Conservation (phyloP, 2,797 vertebrate genomes). For the Neoniphon sammara region DNA sequence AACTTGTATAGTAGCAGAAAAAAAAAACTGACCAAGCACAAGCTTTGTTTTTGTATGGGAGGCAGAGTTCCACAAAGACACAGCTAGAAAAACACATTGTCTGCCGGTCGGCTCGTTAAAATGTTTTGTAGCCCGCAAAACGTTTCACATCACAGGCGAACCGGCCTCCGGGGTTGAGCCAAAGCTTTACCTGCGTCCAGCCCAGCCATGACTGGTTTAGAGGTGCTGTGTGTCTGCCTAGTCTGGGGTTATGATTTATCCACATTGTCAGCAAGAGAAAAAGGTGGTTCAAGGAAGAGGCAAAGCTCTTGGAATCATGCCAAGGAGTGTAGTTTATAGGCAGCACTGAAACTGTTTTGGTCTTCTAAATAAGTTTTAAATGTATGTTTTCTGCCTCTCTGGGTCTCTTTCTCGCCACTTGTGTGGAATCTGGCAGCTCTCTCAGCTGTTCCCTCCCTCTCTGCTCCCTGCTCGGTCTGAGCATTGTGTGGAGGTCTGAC, state of each 20-base stretch:
- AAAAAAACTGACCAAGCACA: constrained; percentile 15
- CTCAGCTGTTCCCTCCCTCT: constrained; percentile 65
- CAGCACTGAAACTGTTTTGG: constrained; percentile 42
- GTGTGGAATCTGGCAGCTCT: constrained; percentile 76
- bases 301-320: too few species aligned
- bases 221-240: constrained; percentile 20
- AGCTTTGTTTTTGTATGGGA: constrained; percentile 55
- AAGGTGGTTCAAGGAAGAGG: constrained; percentile 18
- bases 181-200: constrained; percentile 42
- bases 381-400: constrained; percentile 55
- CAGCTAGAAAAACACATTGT: constrained; percentile 20
- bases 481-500: constrained; percentile 53
- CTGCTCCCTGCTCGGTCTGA: constrained; percentile 47
- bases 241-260: constrained; percentile 3
- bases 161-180: background rate
- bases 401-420: constrained; percentile 39
- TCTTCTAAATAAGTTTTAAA: constrained; percentile 56
- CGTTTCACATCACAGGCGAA: constrained; percentile 2
- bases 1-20: constrained; percentile 31
- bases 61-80: constrained; percentile 33
- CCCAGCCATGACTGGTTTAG: constrained; percentile 3
- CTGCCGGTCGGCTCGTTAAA: constrained; percentile 18
- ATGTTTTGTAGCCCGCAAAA: constrained; percentile 29
- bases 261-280: constrained; percentile 22
- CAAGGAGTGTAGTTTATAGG: constrained; percentile 18